phyloP scores from a whole-genome alignment of 2,888 invertebrate genomes.

The Ryuthela nishihirai region DNA sequence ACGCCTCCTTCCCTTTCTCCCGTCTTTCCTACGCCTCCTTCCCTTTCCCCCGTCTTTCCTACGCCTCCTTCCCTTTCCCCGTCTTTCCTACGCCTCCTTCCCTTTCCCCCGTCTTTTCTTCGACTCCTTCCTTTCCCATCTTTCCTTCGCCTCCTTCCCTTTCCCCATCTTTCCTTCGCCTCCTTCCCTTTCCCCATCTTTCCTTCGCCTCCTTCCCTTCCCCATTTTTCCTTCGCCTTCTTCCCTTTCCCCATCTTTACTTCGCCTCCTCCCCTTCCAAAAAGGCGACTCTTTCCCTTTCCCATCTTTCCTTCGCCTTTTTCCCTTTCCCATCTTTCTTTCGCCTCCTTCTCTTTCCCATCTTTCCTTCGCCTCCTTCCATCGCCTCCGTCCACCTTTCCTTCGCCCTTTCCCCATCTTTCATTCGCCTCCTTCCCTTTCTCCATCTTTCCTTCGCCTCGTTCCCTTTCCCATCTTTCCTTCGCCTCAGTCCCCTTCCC shows the following conservation, averaged over 20 bases:
- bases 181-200: background rate
- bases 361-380: background rate
- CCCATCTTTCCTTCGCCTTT: background rate
- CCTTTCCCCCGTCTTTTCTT: background rate
- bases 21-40: background rate
- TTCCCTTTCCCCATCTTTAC: background rate
- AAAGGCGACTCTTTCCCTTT: background rate
- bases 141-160: background rate
- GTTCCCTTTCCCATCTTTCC: background rate
- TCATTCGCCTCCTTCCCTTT: background rate
- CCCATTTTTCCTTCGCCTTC: background rate
- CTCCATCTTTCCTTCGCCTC: background rate
- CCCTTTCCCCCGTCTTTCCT: background rate
- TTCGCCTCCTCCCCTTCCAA: too few relatives aligned
- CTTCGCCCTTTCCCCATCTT: background rate
- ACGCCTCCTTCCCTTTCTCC: background rate
- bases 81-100: background rate
- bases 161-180: too few relatives aligned
- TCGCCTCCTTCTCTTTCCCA: background rate
- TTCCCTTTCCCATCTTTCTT: background rate
- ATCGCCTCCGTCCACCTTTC: background rate
- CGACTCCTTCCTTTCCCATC: too few relatives aligned
- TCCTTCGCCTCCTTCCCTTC: background rate
- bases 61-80: background rate
- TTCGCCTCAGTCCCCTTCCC: background rate